Conservation (phyloP, 2,888 invertebrate species). For the Ellobium chinense region DNA sequence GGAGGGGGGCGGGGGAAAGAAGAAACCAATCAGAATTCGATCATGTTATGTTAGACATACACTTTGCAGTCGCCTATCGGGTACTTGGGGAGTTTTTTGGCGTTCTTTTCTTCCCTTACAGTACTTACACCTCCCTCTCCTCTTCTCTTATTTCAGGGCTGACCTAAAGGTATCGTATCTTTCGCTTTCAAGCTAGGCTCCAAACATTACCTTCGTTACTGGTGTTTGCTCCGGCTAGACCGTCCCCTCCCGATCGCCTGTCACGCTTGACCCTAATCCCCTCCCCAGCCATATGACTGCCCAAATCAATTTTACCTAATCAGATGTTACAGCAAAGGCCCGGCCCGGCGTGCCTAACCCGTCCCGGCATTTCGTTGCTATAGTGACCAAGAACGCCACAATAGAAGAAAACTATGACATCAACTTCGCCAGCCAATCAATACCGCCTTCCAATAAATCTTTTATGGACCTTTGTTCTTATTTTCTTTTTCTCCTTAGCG, state of each 20-base stretch:
- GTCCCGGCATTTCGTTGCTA: conserved; percentile 36
- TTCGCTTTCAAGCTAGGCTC: neutral
- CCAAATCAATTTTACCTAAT: conserved; percentile 35
- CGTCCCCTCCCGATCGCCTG: neutral
- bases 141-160: no score
- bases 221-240: neutral
- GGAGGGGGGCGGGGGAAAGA: no score
- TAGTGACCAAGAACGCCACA: conserved; percentile 42
- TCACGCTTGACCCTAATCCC: conserved; percentile 5
- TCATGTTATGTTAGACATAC: no score
- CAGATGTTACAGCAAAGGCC: no score
- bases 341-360: neutral
- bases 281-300: neutral
- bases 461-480: conserved; percentile 30
- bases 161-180: no score
- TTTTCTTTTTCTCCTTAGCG: neutral
- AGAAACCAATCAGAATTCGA: no score
- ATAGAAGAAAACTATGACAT: conserved; percentile 45
- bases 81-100: no score
- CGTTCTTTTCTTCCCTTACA: no score
- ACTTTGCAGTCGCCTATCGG: no score
- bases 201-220: neutral
- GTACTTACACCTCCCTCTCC: no score
- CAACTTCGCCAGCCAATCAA: conserved; percentile 33
- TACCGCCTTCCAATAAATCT: conserved; percentile 45